Percentiles rank a stretch among this genome's conserved stretches.
Conservation (phyloP, 2,797 vertebrate species). For the Phrynocephalus guinanensis region DNA sequence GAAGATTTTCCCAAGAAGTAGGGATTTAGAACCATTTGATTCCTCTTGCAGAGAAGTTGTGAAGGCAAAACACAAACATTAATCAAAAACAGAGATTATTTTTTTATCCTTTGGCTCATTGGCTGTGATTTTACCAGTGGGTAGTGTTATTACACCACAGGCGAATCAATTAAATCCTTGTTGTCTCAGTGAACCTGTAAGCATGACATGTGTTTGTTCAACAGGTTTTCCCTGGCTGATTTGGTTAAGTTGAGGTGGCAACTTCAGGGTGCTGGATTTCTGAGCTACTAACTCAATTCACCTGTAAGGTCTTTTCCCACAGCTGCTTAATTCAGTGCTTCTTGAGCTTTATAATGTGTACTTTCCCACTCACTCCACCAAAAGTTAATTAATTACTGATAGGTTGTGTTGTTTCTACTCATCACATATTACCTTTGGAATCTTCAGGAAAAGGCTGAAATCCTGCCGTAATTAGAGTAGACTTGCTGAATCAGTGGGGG, state of each 20-base stretch:
- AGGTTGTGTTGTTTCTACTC: not conserved
- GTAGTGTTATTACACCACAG: not conserved
- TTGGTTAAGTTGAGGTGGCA: not conserved
- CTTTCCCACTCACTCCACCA: not conserved
- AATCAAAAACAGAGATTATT: no score
- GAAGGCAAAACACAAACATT: not conserved
- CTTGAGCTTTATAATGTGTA: not conserved
- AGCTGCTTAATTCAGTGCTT: not conserved
- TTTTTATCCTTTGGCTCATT: not conserved
- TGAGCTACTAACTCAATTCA: not conserved
- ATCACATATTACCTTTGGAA: not conserved
- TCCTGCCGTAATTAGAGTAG: no score
- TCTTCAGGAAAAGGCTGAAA: not conserved
- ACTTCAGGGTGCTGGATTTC: constrained; percentile 1
- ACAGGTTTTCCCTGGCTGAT: not conserved
- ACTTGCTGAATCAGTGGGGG: no score
- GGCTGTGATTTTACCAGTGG: not conserved
- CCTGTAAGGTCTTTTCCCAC: not conserved
- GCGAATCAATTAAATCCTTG: not conserved
- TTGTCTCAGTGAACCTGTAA: not conserved
- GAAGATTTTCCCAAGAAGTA: constrained; percentile 42
- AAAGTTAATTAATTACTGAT: not conserved
- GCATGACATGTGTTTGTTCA: not conserved
- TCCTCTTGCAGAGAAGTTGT: not conserved
- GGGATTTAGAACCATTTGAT: not conserved